Percentiles rank a stretch among this genome's conserved stretches.
Conservation (phyloP, 2,888 invertebrate species). For the Aelia acuminata region DNA sequence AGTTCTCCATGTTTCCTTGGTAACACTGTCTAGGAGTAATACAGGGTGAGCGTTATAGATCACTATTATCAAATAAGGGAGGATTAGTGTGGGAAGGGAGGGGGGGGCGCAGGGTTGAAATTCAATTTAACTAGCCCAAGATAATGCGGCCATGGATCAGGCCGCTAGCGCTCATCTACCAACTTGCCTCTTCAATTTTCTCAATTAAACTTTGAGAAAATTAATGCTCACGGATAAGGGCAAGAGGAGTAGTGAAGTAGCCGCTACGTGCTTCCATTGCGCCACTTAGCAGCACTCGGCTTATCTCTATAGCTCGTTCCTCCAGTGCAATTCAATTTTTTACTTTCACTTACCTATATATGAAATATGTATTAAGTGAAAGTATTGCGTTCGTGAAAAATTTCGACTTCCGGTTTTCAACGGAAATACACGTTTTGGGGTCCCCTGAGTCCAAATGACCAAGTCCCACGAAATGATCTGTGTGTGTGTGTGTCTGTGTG, state of each 20-base stretch:
- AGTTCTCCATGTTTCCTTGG: not conserved
- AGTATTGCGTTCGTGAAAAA: too few relatives aligned
- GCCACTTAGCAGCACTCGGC: not conserved
- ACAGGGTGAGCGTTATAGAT: not conserved
- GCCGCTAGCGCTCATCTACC: not conserved
- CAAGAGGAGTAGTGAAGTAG: not conserved
- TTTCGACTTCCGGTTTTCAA: too few relatives aligned
- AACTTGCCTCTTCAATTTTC: slow-evolving; percentile 25
- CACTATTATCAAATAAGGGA: slow-evolving; percentile 24
- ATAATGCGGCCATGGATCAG: slow-evolving; percentile 45
- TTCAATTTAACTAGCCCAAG: slow-evolving; percentile 42
- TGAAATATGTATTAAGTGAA: too few relatives aligned
- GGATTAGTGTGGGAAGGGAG: not conserved
- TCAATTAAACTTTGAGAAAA: slow-evolving; percentile 48
- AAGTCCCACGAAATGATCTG: too few relatives aligned
- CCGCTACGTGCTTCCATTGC: not conserved
- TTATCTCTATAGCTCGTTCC: not conserved
- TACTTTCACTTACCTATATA: too few relatives aligned
- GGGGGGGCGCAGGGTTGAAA: not conserved
- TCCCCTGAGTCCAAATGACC: too few relatives aligned
- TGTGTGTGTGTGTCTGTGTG: too few relatives aligned
- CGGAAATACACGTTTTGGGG: too few relatives aligned
- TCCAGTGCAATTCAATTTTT: not conserved
- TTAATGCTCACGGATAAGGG: slow-evolving; percentile 9
- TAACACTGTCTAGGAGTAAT: not conserved